Conservation (phyloP, 2,113 vertebrate species). For the Callorhinus ursinus region DNA sequence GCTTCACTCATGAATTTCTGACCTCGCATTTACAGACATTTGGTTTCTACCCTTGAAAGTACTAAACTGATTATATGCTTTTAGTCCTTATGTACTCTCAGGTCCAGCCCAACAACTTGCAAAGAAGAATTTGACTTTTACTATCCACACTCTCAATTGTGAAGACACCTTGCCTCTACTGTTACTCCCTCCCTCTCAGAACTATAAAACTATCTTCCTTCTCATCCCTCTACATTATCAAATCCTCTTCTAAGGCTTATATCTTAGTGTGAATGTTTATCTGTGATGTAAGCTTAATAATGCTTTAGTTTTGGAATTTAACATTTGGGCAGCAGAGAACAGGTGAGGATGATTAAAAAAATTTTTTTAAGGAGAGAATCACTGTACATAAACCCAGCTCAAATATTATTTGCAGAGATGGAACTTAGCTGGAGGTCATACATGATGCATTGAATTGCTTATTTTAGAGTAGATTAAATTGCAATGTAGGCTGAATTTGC, state of each 20-base stretch:
- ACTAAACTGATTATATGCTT: not conserved
- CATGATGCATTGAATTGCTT: conserved; percentile 33
- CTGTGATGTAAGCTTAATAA: not conserved
- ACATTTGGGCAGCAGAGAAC: conserved; percentile 37
- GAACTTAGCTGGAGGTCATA: not conserved
- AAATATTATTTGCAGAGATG: conserved; percentile 11
- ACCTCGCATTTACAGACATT: not conserved
- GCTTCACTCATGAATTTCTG: not conserved
- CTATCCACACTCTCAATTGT: not conserved
- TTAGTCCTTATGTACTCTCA: not conserved
- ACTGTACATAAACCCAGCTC: not conserved
- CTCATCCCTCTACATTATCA: not conserved
- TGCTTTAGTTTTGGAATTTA: conserved; percentile 47
- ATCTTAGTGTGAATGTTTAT: conserved; percentile 11
- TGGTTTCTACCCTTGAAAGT: not conserved
- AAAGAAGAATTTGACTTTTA: conserved; percentile 22
- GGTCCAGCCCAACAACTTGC: not conserved
- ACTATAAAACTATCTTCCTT: not conserved
- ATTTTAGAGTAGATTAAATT: conserved; percentile 45
- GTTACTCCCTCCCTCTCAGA: not conserved
- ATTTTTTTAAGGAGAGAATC: not conserved
- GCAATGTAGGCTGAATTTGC: conserved; percentile 12
- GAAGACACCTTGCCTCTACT: not conserved
- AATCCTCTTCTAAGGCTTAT: not conserved
- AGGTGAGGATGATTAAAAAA: not conserved